Percentiles rank a stretch among this genome's conserved stretches.
Evolutionary conservation across 2,888 invertebrate species (phyloP).

Genomic region (Ephialtes manifestator): DNA sequence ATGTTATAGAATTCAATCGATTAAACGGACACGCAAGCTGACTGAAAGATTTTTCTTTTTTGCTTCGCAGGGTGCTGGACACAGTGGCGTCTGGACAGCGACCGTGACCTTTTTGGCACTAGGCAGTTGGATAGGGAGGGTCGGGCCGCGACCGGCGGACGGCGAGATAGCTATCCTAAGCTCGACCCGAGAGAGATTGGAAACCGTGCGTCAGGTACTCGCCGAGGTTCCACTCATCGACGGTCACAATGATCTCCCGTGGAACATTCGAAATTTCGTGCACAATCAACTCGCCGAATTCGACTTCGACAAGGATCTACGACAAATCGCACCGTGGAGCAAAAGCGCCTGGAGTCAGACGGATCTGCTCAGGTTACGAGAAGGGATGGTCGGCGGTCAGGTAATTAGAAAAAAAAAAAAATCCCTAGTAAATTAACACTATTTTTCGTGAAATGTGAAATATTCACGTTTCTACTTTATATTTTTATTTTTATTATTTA

Average conservation of each 20-base stretch:
- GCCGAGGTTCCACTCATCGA: conserved; percentile 90
- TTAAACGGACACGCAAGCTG: not conserved
- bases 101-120: conserved; percentile 81
- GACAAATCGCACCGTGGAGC: conserved; percentile 92
- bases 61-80: conserved; percentile 77
- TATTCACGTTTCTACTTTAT: too few species aligned
- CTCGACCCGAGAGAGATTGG: conserved; percentile 88
- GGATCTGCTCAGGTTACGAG: conserved; percentile 90
- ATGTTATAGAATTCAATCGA: not conserved
- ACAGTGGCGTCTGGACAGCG: conserved; percentile 79
- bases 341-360: conserved; percentile 93
- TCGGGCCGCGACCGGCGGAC: conserved; percentile 80
- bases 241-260: conserved; percentile 93
- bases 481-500: too few species aligned
- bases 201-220: conserved; percentile 89
- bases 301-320: conserved; percentile 89
- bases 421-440: not conserved
- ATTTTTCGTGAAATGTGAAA: too few species aligned
- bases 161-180: conserved; percentile 86
- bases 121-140: conserved; percentile 81
- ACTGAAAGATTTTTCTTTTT: not conserved
- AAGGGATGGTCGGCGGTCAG: conserved; percentile 93
- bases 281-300: conserved; percentile 91
- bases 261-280: conserved; percentile 95
- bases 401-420: conserved; percentile 81